Evolutionary conservation across 2,888 invertebrate genomes (phyloP).

Genomic region (Meandrusa payeni): DNA sequence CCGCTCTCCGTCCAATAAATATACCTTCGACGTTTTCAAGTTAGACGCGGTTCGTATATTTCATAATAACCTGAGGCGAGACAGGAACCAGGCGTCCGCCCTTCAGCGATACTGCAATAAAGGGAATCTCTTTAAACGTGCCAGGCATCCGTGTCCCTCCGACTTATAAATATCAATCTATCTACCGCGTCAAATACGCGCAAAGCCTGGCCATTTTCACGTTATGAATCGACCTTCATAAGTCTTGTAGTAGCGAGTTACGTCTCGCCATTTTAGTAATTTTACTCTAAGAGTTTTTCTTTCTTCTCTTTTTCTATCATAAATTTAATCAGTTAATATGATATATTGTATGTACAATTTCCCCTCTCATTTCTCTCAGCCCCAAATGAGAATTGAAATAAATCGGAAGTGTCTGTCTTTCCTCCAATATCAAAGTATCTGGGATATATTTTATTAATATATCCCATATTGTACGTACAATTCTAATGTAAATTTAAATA

Average conservation of each 20-base stretch:
- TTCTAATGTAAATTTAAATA: no score
- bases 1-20: constrained; percentile 67
- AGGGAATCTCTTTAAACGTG: constrained; percentile 78
- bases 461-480: no score
- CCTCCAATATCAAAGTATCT: no score
- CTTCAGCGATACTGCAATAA: constrained; percentile 68
- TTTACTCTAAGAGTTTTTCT: no score
- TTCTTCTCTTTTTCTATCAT: no score
- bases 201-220: constrained; percentile 68
- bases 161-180: constrained; percentile 80
- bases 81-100: constrained; percentile 69
- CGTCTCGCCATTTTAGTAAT: no score
- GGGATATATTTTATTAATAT: no score
- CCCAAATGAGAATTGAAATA: no score
- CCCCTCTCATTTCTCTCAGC: no score
- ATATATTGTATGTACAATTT: no score
- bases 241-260: constrained; percentile 42
- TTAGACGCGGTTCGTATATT: constrained; percentile 65
- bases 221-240: constrained; percentile 64
- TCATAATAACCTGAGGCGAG: constrained; percentile 73
- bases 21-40: constrained; percentile 77
- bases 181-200: constrained; percentile 72
- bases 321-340: no score
- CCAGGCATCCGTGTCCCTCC: constrained; percentile 64
- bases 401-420: no score